Conservation (phyloP, 2,888 invertebrate genomes). For the Chelonus formosanus region DNA sequence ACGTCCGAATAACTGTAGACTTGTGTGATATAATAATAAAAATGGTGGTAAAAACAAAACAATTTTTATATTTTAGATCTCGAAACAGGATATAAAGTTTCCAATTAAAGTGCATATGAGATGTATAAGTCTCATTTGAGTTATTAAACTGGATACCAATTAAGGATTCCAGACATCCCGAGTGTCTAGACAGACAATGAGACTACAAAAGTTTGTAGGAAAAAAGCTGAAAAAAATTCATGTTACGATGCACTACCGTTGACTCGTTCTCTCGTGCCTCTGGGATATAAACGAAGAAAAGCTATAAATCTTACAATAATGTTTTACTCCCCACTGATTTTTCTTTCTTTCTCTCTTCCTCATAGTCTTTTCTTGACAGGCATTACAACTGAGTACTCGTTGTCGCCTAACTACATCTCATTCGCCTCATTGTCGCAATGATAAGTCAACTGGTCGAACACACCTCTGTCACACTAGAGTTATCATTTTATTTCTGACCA, state of each 20-base stretch:
- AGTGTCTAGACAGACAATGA: slow-evolving; percentile 39
- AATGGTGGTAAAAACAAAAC: too few relatives aligned
- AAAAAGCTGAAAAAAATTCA: slow-evolving; percentile 9
- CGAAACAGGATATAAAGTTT: slow-evolving; percentile 1
- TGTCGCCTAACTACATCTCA: slow-evolving; percentile 7
- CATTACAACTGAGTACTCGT: not conserved
- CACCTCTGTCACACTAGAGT: too few relatives aligned
- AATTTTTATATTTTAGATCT: too few relatives aligned
- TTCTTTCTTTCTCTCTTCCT: slow-evolving; percentile 18
- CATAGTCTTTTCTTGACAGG: slow-evolving; percentile 1
- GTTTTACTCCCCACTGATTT: slow-evolving; percentile 33
- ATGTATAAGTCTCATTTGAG: slow-evolving; percentile 28
- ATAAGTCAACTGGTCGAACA: too few relatives aligned
- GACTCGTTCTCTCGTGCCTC: slow-evolving; percentile 1
- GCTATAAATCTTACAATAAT: slow-evolving; percentile 57
- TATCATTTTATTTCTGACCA: too few relatives aligned
- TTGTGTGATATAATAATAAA: too few relatives aligned
- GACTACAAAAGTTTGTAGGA: slow-evolving; percentile 26
- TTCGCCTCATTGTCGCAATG: slow-evolving; percentile 7
- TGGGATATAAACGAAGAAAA: slow-evolving; percentile 46
- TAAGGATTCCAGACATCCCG: slow-evolving; percentile 37
- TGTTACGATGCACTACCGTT: slow-evolving; percentile 21
- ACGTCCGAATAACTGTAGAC: too few relatives aligned
- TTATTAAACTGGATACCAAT: slow-evolving; percentile 42
- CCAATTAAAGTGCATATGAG: slow-evolving; percentile 24